Base-by-base conservation (phyloP, 2,113 vertebrate genomes). In the Nanorana parkeri region DNA sequence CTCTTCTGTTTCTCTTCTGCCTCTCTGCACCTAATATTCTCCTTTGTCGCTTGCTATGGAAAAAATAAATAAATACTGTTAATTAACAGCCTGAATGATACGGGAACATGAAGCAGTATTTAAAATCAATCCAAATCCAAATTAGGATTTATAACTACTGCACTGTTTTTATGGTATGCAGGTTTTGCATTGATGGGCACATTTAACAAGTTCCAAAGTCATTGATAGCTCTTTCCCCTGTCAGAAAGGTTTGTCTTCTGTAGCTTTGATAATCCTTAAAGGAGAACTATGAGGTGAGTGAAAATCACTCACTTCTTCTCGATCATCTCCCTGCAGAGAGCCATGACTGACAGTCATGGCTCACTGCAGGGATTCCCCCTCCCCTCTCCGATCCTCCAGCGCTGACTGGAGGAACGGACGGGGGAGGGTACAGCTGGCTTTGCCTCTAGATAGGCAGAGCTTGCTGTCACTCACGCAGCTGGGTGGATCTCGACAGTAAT, bases 1-100 rank as follows among this genome's bases (percentile, higher is more conserved):
- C 94, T 93, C 81, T 91, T 95, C 87, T 96, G 94, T 87, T 97
- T 99, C 91, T 99, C 98, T 85, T 96, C 96, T 2, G 90, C 89
- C 91, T 99, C 97, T 77, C 92, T 91, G 87, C 85, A 94, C 92
- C 86, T 94, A 41, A 88, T 78, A 85, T 98, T 99, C 85, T 99
- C 97, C 89, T 96, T 98, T 81, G 95, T 84, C 67, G 95, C 97
- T 97, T 97, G 96, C 97, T 99, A 87, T 83, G 72, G 21, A 78
- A 73, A 88, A 87, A 86, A 58, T 72, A 86, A 89, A 61, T 51
- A 71, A 41, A 23, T 47, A 52, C 24, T 24, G 20, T 80, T 26
- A 63, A 36, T 80, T 77, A 77, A 28, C 21, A 17, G 2, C 20
- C 17, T 51, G 74, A 76, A 77, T 77, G 47, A 78, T 75, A 23